Evolutionary conservation across 2,797 vertebrate species (phyloP), one percentile per base, ranked within the genome.

Genomic region (Sebastes taczanowskii): DNA sequence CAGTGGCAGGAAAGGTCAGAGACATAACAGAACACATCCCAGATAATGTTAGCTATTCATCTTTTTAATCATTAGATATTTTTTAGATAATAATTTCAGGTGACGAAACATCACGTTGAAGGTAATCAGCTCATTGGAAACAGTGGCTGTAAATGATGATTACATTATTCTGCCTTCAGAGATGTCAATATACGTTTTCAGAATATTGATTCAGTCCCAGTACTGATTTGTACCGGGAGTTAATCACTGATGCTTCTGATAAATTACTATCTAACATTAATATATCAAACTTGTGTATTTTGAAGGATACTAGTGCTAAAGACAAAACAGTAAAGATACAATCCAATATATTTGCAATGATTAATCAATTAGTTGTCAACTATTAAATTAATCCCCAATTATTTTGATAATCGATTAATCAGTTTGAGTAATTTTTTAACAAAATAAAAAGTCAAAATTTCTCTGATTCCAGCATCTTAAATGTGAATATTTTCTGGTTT

Each of bases 381-480:
- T 2, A 46, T 46, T 46, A 46, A 7, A 46, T 46, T 46, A 18
- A 46, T 46, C 6, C 0, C 1, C 42, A 46, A 0, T 0, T 18
- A 46, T 0, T 46, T 46, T 46, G 42, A 18, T 46, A 46, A 7
- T 46, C 1, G 6, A 46, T 46, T 46, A 18, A 18, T 46, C 38
- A 0, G 38, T 42, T 18, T 46, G 42, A 46, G 42, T 46, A 0
- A 46, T 18, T 46, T 18, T 46, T 18, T 7, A 46, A 0, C 6
- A 1, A 7, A 7, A 46, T 18, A 46, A 3, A 46, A 46, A 42
- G 14, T 16, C 0, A 2, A 2, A 46, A 46, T 0, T 46, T 46
- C 13, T 46, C 42, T 46, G 42, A 46, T 46, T 18, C 16, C 14
- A 46, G 42, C 42, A 0, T 46, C 42, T 7, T 46, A 18, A 46